Evolutionary conservation across 2,797 vertebrate species (phyloP).

Genomic region (Crypturellus tataupa): DNA sequence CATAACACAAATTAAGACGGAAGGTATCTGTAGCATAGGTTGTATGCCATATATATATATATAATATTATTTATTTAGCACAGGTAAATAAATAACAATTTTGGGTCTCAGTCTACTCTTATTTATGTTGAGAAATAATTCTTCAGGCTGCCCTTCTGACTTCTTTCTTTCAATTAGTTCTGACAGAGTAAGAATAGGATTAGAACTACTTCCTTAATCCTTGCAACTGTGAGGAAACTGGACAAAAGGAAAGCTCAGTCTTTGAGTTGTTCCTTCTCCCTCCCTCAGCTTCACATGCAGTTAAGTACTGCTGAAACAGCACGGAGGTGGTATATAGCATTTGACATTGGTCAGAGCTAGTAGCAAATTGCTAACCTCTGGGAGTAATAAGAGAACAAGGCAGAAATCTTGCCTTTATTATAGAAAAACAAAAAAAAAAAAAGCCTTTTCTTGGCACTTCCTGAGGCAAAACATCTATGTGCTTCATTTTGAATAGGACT

Average conservation of each 20-base stretch:
- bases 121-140: not conserved
- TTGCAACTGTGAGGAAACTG: not conserved
- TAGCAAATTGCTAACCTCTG: constrained; percentile 15
- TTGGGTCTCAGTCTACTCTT: not conserved
- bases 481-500: not conserved
- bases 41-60: not conserved
- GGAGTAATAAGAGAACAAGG: not conserved
- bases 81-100: not conserved
- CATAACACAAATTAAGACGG: not conserved
- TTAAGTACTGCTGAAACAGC: constrained; percentile 11
- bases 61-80: not conserved
- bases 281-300: not conserved
- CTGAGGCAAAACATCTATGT: not conserved
- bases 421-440: not conserved
- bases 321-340: not conserved
- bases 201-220: not conserved
- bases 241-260: not conserved
- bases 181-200: not conserved
- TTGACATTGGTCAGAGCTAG: constrained; percentile 14
- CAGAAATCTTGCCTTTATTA: constrained; percentile 13
- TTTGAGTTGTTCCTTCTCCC: not conserved
- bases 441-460: constrained; percentile 1
- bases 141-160: not conserved
- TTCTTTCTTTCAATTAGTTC: not conserved
- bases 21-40: not conserved